phyloP scores from a whole-genome alignment of 1,140 invertebrate genomes.

The Sminthurides bifidus region DNA sequence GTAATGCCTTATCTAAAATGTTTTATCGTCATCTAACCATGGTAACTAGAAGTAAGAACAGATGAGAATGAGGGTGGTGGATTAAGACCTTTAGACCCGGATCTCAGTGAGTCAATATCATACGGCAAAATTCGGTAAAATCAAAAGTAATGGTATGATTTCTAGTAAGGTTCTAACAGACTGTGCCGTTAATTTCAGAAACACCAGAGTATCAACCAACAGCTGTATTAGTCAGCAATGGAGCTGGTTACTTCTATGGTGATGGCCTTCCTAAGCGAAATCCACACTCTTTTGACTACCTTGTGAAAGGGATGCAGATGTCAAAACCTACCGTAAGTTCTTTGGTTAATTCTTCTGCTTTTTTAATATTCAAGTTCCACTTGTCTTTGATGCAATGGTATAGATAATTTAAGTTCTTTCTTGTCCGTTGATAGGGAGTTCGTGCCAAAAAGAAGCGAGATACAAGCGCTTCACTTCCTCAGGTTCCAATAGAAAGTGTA shows the following conservation, averaged over 20 bases:
- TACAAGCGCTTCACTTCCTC: too few relatives aligned
- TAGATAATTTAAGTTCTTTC: too few relatives aligned
- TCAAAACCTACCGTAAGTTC: too few relatives aligned
- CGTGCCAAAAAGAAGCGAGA: too few relatives aligned
- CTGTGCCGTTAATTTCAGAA: neutral
- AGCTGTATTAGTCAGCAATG: neutral
- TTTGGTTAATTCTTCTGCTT: too few relatives aligned
- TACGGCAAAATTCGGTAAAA: neutral
- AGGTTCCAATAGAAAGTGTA: too few relatives aligned
- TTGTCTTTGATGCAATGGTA: too few relatives aligned
- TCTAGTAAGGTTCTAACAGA: neutral
- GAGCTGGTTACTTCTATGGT: slow-evolving; percentile 5
- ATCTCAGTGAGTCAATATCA: slow-evolving; percentile 10
- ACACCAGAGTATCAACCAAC: slow-evolving; percentile 1
- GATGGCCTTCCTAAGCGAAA: slow-evolving; percentile 14
- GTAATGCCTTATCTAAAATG: slow-evolving; percentile 14
- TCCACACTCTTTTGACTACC: slow-evolving; percentile 17
- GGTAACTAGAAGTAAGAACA: slow-evolving; percentile 8
- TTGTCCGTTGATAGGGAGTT: too few relatives aligned
- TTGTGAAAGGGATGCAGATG: slow-evolving; percentile 20
- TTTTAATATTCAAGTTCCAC: too few relatives aligned
- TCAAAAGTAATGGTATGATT: neutral
- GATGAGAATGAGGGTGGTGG: neutral
- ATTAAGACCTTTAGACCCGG: slow-evolving; percentile 12
- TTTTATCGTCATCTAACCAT: slow-evolving; percentile 22